A percentile compares a stretch with the other conserved stretches of the same genome.
These are phyloP conservation scores for Sphaerodactylus townsendi DNA, from an alignment of 2,113 vertebrate species.

Conservation along the genomic window DNA sequence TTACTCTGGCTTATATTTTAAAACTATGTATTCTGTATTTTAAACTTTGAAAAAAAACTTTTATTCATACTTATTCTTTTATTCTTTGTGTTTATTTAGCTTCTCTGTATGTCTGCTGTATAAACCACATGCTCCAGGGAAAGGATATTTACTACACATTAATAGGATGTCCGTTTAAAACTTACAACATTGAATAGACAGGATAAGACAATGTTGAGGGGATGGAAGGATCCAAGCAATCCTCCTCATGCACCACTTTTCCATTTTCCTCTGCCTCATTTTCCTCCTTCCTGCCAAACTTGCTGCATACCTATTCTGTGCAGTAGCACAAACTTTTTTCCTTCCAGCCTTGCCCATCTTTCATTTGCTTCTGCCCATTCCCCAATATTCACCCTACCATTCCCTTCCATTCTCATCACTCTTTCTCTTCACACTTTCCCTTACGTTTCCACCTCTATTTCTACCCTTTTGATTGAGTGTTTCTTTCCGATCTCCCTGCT, in stretches of 20 bases:
- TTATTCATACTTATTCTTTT: background rate
- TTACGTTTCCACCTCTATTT: background rate
- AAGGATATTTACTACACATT: background rate
- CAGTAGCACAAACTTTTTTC: no score
- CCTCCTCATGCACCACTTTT: background rate
- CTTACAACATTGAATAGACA: background rate
- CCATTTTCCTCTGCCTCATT: background rate
- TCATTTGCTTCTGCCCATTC: background rate
- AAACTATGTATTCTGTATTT: background rate
- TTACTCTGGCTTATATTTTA: conserved; percentile 6
- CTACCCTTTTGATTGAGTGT: background rate
- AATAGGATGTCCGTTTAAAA: background rate
- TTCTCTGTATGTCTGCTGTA: background rate
- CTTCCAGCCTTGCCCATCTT: no score
- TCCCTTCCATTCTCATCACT: background rate
- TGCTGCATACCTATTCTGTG: no score
- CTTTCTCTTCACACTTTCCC: background rate
- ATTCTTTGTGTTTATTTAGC: background rate
- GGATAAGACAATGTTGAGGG: background rate
- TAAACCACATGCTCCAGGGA: background rate
- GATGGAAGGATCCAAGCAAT: background rate
- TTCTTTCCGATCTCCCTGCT: background rate
- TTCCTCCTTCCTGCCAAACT: no score
- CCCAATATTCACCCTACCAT: background rate
- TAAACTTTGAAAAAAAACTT: conserved; percentile 32